Evolutionary conservation across 2,797 vertebrate genomes (phyloP), one percentile per base, ranked within the genome.

Genomic region (Eurystomus glaucurus): DNA sequence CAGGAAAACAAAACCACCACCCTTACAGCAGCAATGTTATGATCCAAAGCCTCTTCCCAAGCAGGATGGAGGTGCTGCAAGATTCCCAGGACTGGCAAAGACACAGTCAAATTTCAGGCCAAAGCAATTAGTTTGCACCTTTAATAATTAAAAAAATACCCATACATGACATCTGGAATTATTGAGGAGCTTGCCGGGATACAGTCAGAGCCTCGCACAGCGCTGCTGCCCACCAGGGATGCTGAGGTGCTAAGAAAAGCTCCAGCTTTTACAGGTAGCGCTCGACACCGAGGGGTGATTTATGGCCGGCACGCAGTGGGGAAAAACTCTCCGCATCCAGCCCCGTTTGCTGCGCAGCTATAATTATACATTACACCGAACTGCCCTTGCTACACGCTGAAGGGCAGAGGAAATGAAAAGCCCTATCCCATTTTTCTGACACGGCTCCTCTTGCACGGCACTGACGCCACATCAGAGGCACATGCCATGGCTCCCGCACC

Each of bases 221-320:
- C 0, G 0, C 66, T 79, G 51, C 54, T 61, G 20, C 90, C 76
- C 92, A n/a, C 79, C 12, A 18, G 97, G 94, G 97, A 97, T 23
- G 16, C 75, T 9, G 50, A 92, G 93, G 87, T 64, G 18, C 50
- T 52, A 70, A 88, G 79, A 16, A 22, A 85, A 78, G 84, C 94
- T 92, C 69, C 82, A 76, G 92, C 93, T 95, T 93, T 90, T 84
- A 69, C 97, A 97, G 94, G 96, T 91, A 94, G 81, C n/a, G 37
- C 82, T 97, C 92, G 57, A 90, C 31, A 52, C 85, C 62, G 11
- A 90, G 95, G 97, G 96, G 80, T 97, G 98, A 98, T 98, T 98
- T 97, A 97, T 88, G 87, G 95, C 55, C 90, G 78, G 83, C n/a
- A 35, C 7, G 43, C 93, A 33, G 88, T 80, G 17, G 6, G 50